Conservation (phyloP, 2,888 invertebrate genomes). For the Micropterix aruncella region DNA sequence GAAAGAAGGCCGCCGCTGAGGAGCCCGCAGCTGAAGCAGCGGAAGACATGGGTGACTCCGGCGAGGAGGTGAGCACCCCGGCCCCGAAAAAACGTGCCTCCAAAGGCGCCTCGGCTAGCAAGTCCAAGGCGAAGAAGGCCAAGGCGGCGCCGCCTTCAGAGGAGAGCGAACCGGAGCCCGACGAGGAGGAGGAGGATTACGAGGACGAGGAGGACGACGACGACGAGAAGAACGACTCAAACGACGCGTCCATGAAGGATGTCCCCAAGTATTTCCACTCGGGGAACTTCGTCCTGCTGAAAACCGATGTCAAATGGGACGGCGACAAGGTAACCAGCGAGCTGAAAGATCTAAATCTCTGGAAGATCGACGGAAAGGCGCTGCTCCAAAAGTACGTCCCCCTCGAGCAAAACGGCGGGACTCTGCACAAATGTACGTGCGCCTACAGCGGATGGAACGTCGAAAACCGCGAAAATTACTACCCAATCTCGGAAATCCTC, state of each 20-base stretch:
- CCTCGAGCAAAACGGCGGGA: conserved; percentile 41
- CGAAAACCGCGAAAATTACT: conserved; percentile 43
- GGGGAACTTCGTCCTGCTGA: conserved; percentile 50
- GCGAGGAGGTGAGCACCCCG: no score
- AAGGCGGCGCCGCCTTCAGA: conserved; percentile 19
- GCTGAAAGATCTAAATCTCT: conserved; percentile 44
- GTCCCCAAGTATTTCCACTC: conserved; percentile 44
- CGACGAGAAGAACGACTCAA: conserved; percentile 38
- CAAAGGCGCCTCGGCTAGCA: conserved; percentile 22
- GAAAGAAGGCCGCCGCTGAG: neutral
- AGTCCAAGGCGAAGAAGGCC: conserved; percentile 10
- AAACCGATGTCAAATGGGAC: conserved; percentile 46
- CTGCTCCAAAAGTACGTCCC: conserved; percentile 54
- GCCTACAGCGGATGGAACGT: conserved; percentile 48
- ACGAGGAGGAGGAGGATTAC: conserved; percentile 27
- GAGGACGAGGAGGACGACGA: conserved; percentile 16
- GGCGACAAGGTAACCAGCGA: conserved; percentile 38
- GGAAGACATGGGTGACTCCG: neutral
- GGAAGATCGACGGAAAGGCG: conserved; percentile 55
- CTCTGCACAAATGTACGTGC: conserved; percentile 45
- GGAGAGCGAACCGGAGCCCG: conserved; percentile 30
- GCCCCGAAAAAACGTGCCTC: conserved; percentile 22
- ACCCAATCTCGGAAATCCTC: conserved; percentile 40
- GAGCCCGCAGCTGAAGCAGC: neutral
- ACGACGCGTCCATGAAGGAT: conserved; percentile 39